phyloP scores from a whole-genome alignment of 1,140 invertebrate genomes.

The Physella acuta region DNA sequence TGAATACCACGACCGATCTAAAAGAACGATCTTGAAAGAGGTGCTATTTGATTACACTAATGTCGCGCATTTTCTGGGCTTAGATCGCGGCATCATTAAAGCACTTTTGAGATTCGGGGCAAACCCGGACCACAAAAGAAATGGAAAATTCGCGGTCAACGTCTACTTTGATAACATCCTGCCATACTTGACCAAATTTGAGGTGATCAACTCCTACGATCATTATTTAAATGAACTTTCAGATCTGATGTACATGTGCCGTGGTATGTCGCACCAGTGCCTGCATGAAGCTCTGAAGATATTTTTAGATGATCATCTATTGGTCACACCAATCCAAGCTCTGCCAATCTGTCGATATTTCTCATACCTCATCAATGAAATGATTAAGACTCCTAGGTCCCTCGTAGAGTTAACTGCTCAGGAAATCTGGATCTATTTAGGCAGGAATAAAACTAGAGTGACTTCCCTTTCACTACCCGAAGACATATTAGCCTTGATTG shows the following conservation, averaged over 20 bases:
- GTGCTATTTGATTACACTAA: constrained; percentile 21
- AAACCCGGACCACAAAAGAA: constrained; percentile 9
- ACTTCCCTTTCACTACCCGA: background rate
- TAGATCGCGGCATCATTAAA: constrained; percentile 7
- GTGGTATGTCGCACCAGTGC: background rate
- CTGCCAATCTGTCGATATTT: constrained; percentile 14
- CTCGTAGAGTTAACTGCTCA: background rate
- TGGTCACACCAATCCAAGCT: constrained; percentile 14
- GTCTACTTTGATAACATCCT: constrained; percentile 18
- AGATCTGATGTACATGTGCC: constrained; percentile 2
- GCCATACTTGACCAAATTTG: constrained; percentile 19
- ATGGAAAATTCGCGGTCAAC: constrained; percentile 16
- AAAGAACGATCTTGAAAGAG: background rate
- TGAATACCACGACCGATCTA: background rate
- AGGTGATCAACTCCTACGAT: background rate
- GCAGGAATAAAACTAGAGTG: constrained; percentile 4
- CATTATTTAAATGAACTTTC: background rate
- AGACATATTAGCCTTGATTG: background rate
- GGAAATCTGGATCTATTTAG: constrained; percentile 1
- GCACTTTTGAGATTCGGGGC: constrained; percentile 17
- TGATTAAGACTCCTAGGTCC: background rate
- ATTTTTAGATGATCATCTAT: constrained; percentile 17
- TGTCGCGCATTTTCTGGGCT: background rate
- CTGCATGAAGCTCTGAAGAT: constrained; percentile 5
- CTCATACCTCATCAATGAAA: constrained; percentile 1